Conservation (phyloP, 2,113 vertebrate species). For the Zosterops japonicus region DNA sequence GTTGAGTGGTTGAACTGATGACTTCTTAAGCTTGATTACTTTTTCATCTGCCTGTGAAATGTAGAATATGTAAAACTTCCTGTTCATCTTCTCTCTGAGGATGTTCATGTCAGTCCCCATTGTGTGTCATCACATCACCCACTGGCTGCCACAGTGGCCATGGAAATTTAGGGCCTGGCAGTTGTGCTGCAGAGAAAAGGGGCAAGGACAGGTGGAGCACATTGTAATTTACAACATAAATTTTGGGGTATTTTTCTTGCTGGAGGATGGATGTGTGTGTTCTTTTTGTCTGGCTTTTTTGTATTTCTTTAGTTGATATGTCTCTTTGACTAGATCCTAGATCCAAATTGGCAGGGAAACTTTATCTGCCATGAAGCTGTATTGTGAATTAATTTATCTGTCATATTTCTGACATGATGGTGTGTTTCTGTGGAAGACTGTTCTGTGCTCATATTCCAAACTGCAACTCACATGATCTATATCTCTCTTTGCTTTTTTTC, state of each 20-base stretch:
- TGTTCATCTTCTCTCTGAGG: not conserved
- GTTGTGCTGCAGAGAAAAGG: not conserved
- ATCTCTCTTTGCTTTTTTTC: not conserved
- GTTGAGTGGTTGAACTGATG: not conserved
- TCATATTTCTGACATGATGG: not conserved
- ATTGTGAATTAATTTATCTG: not conserved
- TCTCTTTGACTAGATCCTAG: not conserved
- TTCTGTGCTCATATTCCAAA: not conserved
- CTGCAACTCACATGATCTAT: not conserved
- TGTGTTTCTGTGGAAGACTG: not conserved
- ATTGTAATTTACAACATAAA: fast-evolving
- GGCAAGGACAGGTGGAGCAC: not conserved
- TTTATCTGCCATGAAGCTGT: not conserved
- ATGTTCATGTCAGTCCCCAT: not conserved
- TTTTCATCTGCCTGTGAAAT: not conserved
- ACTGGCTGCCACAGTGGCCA: not conserved
- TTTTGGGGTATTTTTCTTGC: not conserved
- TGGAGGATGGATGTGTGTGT: not conserved
- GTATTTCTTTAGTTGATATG: not conserved
- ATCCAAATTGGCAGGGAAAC: not conserved
- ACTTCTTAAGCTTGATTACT: constrained; percentile 43
- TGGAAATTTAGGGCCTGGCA: not conserved
- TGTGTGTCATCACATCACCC: not conserved
- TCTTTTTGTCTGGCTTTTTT: not conserved
- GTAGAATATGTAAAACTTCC: not conserved